Evolutionary conservation across 2,888 invertebrate species (phyloP), one percentile per base, ranked within the genome.

Genomic region (Phyllotreta cruciferae): DNA sequence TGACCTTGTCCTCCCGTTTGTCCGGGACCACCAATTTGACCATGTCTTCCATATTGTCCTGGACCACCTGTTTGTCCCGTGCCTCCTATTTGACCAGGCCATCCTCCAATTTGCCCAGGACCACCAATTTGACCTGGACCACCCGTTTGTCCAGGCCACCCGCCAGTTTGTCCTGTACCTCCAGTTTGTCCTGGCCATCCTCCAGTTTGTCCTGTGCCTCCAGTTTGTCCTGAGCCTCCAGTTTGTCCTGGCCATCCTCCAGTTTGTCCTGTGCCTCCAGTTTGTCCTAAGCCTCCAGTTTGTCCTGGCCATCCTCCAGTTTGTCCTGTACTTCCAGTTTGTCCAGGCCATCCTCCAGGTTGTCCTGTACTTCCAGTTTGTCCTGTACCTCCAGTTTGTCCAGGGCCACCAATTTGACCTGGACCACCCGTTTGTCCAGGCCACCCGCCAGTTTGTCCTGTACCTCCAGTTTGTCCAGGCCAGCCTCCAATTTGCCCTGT

Each of bases 141-240:
- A 10, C 57, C 56, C 35, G 5, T 36, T 36, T 52, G 66, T 60
- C 73, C 60, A 37, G 64, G 64, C 41, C n/a, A n/a, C n/a, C 63
- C 63, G n/a, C n/a, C n/a, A n/a, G n/a, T n/a, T n/a, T n/a, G n/a
- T 14, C 55, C 61, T 10, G 56, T 58, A n/a, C 63, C 24, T 41
- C 44, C 55, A 39, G 34, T 7, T 54, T 57, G 52, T 47, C 53
- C 56, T 10, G 54, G 39, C 8, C 24, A 24, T 37, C 49, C 35
- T 14, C 56, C 39, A 8, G 6, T 13, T 10, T 36, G 64, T 57
- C 72, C 55, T 10, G 63, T n/a, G n/a, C n/a, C n/a, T n/a, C n/a
- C n/a, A n/a, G n/a, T n/a, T n/a, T n/a, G n/a, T n/a, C n/a, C n/a
- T n/a, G n/a, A n/a, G 2, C 66, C 63, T 50, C 55, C 68, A 54